A percentile compares a stretch with the other conserved stretches of the same genome.
Evolutionary conservation across 2,797 vertebrate species (phyloP).

Genomic region (Hippopotamyrus pictus): DNA sequence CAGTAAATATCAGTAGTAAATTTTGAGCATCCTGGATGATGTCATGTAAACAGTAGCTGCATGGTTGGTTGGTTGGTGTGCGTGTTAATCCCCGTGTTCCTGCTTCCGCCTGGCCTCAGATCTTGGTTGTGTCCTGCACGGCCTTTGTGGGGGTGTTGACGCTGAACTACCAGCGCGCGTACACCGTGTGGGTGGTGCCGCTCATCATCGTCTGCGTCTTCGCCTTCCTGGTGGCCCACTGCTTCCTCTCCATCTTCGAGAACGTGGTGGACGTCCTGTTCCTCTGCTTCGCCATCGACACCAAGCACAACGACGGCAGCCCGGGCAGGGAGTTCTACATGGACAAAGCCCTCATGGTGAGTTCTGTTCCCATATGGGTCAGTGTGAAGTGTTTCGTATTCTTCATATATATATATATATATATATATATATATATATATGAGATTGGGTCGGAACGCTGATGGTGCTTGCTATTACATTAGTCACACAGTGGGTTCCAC

Average conservation of each 20-base stretch:
- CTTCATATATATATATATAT: not conserved
- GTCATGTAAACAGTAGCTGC: no score
- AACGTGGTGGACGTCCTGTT: conserved; percentile 96
- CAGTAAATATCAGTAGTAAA: not conserved
- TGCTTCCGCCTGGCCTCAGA: conserved; percentile 42
- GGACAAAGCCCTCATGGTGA: conserved; percentile 96
- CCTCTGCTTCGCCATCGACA: conserved; percentile 95
- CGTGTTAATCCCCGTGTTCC: not conserved
- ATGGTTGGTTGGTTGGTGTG: not conserved
- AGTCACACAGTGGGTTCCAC: not conserved
- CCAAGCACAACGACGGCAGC: conserved; percentile 91
- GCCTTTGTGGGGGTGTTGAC: conserved; percentile 83
- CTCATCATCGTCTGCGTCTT: conserved; percentile 92
- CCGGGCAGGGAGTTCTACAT: conserved; percentile 89
- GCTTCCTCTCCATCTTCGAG: conserved; percentile 96
- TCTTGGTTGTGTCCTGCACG: conserved; percentile 81
- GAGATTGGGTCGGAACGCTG: not conserved
- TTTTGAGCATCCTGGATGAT: not conserved
- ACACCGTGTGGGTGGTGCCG: conserved; percentile 93
- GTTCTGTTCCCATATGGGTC: conserved; percentile 27
- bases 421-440: not conserved
- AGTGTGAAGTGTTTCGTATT: not conserved
- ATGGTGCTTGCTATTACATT: not conserved
- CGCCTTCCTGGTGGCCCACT: conserved; percentile 94
- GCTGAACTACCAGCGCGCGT: conserved; percentile 91